A percentile compares a stretch with the other conserved stretches of the same genome.
Evolutionary conservation across 2,113 vertebrate genomes (phyloP).

Genomic region (Archocentrus centrarchus): DNA sequence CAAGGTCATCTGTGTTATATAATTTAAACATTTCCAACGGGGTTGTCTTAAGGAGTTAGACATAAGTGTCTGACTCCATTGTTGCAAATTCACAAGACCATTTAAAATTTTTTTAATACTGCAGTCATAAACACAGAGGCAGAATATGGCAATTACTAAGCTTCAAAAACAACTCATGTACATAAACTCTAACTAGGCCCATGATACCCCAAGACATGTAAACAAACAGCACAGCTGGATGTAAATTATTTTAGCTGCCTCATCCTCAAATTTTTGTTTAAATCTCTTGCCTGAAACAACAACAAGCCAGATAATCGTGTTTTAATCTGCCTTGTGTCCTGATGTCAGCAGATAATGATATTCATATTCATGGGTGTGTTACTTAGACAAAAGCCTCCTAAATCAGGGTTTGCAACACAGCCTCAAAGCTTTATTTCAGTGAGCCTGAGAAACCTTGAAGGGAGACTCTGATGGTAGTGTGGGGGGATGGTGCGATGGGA

Average conservation of each 20-base stretch:
- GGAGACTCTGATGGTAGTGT: conserved; percentile 43
- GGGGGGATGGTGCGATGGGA: conserved; percentile 4
- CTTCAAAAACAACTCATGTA: conserved; percentile 64
- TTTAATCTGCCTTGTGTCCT: conserved; percentile 69
- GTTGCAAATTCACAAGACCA: conserved; percentile 14
- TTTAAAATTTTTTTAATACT: conserved; percentile 41
- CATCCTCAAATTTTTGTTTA: conserved; percentile 54
- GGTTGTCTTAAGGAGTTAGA: not conserved
- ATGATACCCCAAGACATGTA: conserved; percentile 66
- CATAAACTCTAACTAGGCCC: conserved; percentile 66
- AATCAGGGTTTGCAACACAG: conserved; percentile 42
- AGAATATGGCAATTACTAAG: conserved; percentile 66
- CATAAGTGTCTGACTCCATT: not conserved
- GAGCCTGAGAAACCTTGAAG: conserved; percentile 55
- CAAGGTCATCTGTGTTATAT: conserved; percentile 2
- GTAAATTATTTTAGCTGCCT: conserved; percentile 64
- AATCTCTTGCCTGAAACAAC: conserved; percentile 68
- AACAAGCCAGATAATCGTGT: conserved; percentile 64
- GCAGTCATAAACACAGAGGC: conserved; percentile 54
- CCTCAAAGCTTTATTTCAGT: conserved; percentile 42
- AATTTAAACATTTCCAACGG: not conserved
- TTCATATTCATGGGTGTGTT: conserved; percentile 56
- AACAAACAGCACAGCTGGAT: conserved; percentile 75
- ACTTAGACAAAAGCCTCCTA: conserved; percentile 41
- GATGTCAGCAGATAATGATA: conserved; percentile 68